These are phyloP conservation scores for Rhabdomys pumilio DNA, from an alignment of 2,797 vertebrate species.

Conservation along the genomic window DNA sequence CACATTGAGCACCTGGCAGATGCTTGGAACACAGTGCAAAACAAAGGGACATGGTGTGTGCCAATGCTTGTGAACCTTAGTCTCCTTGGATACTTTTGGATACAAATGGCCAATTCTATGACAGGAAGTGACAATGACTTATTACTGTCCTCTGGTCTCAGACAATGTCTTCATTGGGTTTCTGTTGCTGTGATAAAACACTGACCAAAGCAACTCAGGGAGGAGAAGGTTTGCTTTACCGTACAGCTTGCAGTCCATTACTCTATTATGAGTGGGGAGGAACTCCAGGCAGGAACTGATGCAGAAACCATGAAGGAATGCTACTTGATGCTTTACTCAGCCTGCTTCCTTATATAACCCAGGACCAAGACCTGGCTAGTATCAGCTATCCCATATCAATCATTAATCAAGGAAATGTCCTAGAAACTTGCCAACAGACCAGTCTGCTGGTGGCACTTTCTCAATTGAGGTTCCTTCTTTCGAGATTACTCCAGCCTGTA, in stretches of 20 bases:
- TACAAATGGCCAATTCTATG: neutral
- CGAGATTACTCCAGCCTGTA: neutral
- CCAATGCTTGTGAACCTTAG: neutral
- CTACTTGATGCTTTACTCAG: neutral
- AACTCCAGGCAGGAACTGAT: neutral
- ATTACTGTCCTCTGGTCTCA: constrained; percentile 23
- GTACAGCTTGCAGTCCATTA: neutral
- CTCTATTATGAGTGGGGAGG: no score
- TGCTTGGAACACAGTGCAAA: neutral
- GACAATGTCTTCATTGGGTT: neutral
- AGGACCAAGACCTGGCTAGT: neutral
- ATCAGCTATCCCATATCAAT: no score
- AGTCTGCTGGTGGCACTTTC: neutral
- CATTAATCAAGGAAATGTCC: neutral
- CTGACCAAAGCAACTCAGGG: neutral
- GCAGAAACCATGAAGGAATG: neutral
- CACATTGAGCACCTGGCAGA: neutral
- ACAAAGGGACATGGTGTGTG: neutral
- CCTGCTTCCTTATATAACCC: no score
- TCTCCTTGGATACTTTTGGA: neutral
- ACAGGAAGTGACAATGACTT: neutral
- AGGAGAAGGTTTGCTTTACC: neutral
- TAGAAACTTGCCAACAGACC: neutral
- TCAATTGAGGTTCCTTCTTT: neutral
- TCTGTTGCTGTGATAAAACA: neutral